These are phyloP conservation scores for Intellagama lesueurii DNA, from an alignment of 2,797 vertebrate genomes.

Conservation along the genomic window DNA sequence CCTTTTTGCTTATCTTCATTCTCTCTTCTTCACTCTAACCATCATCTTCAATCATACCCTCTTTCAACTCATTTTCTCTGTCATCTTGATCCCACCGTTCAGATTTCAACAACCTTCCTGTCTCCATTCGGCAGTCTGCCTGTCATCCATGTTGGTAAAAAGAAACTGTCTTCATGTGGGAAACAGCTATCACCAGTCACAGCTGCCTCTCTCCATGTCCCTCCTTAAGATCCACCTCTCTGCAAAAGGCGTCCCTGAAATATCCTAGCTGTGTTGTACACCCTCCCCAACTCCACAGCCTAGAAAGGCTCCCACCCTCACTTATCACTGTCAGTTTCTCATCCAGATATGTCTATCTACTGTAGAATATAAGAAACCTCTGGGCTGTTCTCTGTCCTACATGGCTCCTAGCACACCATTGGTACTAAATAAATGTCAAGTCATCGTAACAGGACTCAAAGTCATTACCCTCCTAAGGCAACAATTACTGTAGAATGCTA, in stretches of 20 bases:
- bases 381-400: not conserved
- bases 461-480: not conserved
- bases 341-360: not conserved
- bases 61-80: not conserved
- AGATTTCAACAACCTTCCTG: not conserved
- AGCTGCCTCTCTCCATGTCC: not conserved
- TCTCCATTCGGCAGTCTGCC: not conserved
- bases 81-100: not conserved
- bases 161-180: not conserved
- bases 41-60: not conserved
- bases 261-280: not conserved
- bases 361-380: not conserved
- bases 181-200: not conserved
- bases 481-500: conserved; percentile 9
- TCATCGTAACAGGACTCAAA: not conserved
- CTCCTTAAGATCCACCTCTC: not conserved
- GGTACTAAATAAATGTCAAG: conserved; percentile 13
- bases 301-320: not conserved
- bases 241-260: not conserved
- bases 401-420: not conserved
- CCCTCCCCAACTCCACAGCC: not conserved
- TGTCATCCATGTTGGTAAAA: not conserved
- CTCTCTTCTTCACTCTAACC: not conserved
- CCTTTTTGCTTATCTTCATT: not conserved
- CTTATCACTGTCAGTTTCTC: not conserved